Conservation (phyloP, 2,113 vertebrate genomes). For the Tragelaphus imberbis region DNA sequence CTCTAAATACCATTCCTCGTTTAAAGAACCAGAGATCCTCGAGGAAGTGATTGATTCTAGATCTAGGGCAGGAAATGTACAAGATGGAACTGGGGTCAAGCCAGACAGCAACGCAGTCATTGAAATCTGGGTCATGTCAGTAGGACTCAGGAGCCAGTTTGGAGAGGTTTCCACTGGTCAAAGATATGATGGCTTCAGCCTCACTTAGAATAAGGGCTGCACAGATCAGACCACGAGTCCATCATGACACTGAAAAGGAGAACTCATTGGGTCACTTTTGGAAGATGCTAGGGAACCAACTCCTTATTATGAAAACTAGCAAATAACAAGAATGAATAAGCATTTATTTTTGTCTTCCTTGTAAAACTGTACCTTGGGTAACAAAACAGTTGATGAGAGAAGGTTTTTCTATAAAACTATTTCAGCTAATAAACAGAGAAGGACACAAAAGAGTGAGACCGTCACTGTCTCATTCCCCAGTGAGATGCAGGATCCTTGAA, state of each 20-base stretch:
- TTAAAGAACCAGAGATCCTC: neutral
- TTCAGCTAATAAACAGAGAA: neutral
- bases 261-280: neutral
- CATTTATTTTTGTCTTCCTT: conserved; percentile 16
- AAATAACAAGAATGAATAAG: conserved; percentile 12
- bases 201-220: neutral
- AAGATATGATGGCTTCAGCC: neutral
- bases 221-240: neutral
- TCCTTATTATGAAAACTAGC: conserved; percentile 23
- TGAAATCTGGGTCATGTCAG: neutral
- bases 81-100: neutral
- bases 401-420: neutral
- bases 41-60: neutral
- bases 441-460: neutral
- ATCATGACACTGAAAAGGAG: neutral
- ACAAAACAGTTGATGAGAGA: neutral
- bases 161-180: neutral
- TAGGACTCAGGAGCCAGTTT: neutral
- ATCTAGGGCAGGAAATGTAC: neutral
- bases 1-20: neutral
- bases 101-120: neutral
- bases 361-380: neutral
- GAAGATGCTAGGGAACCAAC: neutral
- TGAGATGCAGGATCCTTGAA: neutral
- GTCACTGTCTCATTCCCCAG: neutral